Evolutionary conservation across 2,888 invertebrate species (phyloP), one percentile per base, ranked within the genome.

Genomic region (Drosophila nr. medialis): DNA sequence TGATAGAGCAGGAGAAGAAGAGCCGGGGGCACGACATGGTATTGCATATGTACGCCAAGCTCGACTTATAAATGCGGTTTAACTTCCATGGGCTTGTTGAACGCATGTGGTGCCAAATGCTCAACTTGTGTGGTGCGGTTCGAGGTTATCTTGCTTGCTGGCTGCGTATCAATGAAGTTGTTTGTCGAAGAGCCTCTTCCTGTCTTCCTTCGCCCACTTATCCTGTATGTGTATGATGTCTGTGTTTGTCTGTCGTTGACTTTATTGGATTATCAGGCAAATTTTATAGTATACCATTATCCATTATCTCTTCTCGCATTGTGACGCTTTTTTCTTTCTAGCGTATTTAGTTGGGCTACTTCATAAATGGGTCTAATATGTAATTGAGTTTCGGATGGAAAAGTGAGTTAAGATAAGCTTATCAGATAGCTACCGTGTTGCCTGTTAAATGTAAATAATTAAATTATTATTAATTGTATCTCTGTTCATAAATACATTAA

Each of bases 261-360:
- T 90, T 86, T 90, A 86, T 89, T 90, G 81, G 90, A 89, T 90
- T 90, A 86, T 81, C 87, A 89, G 73, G 86, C 72, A 85, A 86
- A 85, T 85, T 89, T 86, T 71, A 80, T 89, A 83, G 72, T 68
- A 78, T 73, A 82, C 80, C 72, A 69, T 54, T 55, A 81, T 67
- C 24, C 10, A 30, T 30, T 64, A 56, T 54, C 34, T 49, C 54
- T 24, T 36, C 54, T 51, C 61, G 64, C 75, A 87, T 76, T 77
- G 64, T 61, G 18, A 45, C 4, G 4, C 10, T 48, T 48, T 38
- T 40, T 36, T 62, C 64, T 34, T 59, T 27, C n/a, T 48, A 66
- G 45, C 55, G 58, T 70, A 80, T 86, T 86, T 83, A 67, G 58
- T 55, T 58, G 36, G 53, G 32, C 55, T 60, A 56, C 56, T 59